phyloP scores from a whole-genome alignment of 2,888 invertebrate species.

The Prosopocoilus inquinatus region DNA sequence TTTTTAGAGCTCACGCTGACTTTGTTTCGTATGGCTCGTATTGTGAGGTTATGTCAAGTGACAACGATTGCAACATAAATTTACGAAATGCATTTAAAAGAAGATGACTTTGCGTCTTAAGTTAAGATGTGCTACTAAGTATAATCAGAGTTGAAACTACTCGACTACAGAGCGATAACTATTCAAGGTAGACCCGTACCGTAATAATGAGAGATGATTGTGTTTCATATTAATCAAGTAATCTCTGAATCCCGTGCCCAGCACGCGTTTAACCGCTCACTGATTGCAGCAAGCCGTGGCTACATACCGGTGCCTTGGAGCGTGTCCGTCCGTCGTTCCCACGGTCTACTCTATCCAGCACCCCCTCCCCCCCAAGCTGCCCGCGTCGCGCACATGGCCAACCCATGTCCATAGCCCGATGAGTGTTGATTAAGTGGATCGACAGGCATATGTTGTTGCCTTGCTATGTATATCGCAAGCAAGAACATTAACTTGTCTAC shows the following conservation, averaged over 20 bases:
- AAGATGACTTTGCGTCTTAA: no score
- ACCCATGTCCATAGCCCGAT: not conserved
- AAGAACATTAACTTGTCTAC: not conserved
- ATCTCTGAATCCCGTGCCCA: slow-evolving; percentile 10
- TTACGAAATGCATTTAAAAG: no score
- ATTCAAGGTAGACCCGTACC: not conserved
- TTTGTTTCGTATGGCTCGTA: no score
- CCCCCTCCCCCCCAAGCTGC: not conserved
- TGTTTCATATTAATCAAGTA: slow-evolving; percentile 11
- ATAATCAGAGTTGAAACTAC: not conserved
- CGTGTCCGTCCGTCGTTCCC: slow-evolving; percentile 7
- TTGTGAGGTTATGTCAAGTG: no score
- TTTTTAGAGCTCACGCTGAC: no score
- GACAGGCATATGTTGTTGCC: not conserved
- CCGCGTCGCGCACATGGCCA: not conserved
- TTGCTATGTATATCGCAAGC: no score
- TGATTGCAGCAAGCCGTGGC: slow-evolving; percentile 7
- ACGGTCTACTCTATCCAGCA: slow-evolving; percentile 10
- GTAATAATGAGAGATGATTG: slow-evolving; percentile 7
- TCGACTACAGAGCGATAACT: not conserved
- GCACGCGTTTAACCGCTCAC: slow-evolving; percentile 11
- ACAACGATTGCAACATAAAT: no score
- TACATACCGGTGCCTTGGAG: not conserved
- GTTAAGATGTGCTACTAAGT: no score
- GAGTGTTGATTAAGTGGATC: slow-evolving; percentile 9